A percentile compares a stretch with the other conserved stretches of the same genome.
These are phyloP conservation scores for Amblyjoppa fuscipennis DNA, from an alignment of 2,888 invertebrate species.

Conservation along the genomic window DNA sequence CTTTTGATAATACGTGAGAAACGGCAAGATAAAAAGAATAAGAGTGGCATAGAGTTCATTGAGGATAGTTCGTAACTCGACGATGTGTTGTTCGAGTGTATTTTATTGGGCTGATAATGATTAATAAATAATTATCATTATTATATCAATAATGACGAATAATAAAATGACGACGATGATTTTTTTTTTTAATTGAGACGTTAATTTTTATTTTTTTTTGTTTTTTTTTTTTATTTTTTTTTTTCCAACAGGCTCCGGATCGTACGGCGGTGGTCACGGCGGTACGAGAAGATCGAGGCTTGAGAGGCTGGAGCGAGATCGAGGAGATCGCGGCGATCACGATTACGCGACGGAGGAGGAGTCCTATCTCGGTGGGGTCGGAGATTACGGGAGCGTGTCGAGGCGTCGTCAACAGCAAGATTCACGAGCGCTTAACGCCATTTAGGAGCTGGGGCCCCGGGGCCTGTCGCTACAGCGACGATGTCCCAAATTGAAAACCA, in stretches of 20 bases:
- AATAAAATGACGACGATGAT: slow-evolving; percentile 27
- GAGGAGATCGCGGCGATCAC: slow-evolving; percentile 84
- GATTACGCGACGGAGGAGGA: slow-evolving; percentile 85
- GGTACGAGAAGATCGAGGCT: slow-evolving; percentile 82
- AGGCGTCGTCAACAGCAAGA: slow-evolving; percentile 85
- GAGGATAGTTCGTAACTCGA: slow-evolving; percentile 39
- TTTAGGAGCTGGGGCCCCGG: slow-evolving; percentile 88
- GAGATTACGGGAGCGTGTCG: slow-evolving; percentile 88
- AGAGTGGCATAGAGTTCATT: slow-evolving; percentile 46
- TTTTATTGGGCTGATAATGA: background rate
- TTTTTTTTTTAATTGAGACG: background rate
- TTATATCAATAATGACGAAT: background rate
- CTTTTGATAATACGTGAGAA: slow-evolving; percentile 33
- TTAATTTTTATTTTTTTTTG: slow-evolving; percentile 25
- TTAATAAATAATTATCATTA: slow-evolving; percentile 11
- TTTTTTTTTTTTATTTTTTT: background rate
- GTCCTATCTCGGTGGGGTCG: slow-evolving; percentile 84
- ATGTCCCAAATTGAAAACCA: slow-evolving; percentile 84
- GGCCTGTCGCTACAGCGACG: slow-evolving; percentile 84
- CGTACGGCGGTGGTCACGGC: slow-evolving; percentile 80
- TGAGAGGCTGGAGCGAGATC: slow-evolving; percentile 83
- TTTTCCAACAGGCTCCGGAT: slow-evolving; percentile 71
- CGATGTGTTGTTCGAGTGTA: slow-evolving; percentile 37
- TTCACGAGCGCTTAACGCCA: slow-evolving; percentile 90
- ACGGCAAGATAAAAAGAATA: slow-evolving; percentile 10